phyloP scores from a whole-genome alignment of 2,113 vertebrate species.

The Hypanus sabinus region DNA sequence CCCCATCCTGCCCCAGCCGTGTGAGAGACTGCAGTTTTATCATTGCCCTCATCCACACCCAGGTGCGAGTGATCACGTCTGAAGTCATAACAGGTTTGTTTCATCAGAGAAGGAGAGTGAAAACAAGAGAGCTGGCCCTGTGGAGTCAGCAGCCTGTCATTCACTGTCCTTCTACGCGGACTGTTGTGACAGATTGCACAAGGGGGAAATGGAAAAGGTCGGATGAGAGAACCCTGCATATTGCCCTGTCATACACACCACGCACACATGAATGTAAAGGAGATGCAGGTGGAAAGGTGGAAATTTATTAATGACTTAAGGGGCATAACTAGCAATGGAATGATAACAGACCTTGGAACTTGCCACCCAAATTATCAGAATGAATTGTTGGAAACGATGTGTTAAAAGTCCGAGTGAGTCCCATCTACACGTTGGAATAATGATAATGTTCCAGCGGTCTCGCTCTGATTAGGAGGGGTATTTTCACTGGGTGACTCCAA shows the following conservation, averaged over 20 bases:
- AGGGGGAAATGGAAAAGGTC: not conserved
- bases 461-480: no score
- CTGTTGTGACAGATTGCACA: not conserved
- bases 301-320: not conserved
- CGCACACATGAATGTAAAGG: no score
- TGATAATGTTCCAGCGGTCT: not conserved
- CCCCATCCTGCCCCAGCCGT: no score
- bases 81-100: not conserved
- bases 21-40: no score
- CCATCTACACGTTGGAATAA: not conserved
- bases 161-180: not conserved
- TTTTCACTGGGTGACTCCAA: not conserved
- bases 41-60: no score
- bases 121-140: not conserved
- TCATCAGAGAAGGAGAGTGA: not conserved
- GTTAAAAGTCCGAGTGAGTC: not conserved
- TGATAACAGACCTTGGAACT: not conserved
- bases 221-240: not conserved
- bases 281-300: not conserved
- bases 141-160: not conserved
- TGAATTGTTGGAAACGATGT: not conserved
- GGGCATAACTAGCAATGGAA: not conserved
- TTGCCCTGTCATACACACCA: not conserved
- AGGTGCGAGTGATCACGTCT: no score
- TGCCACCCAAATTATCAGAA: not conserved